Conservation (phyloP, 1,140 invertebrate species). For the Elymnias hypermnestra region DNA sequence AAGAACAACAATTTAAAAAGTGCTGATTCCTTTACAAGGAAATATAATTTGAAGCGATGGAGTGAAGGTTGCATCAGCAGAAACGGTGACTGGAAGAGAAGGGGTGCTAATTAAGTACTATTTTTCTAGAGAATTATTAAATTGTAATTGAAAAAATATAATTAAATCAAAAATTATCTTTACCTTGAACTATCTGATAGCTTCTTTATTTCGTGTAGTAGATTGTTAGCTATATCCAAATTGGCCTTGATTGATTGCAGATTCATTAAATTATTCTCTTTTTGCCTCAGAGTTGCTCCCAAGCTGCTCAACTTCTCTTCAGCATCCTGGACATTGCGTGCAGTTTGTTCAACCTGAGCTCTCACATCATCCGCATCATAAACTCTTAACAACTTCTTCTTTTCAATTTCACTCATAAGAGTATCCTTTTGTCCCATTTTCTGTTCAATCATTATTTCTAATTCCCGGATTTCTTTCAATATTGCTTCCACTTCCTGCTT, state of each 20-base stretch:
- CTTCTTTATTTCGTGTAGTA: slow-evolving; percentile 51
- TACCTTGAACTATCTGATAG: slow-evolving; percentile 48
- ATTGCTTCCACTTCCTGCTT: slow-evolving; percentile 40
- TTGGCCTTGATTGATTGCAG: slow-evolving; percentile 53
- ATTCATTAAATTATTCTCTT: slow-evolving; percentile 53
- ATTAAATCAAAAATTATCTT: too few species aligned
- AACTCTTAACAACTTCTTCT: slow-evolving; percentile 46
- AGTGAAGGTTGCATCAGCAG: too few species aligned
- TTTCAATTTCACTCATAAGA: slow-evolving; percentile 44
- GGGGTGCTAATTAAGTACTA: too few species aligned
- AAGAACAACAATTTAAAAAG: too few species aligned
- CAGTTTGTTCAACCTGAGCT: slow-evolving; percentile 40
- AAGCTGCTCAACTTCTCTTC: slow-evolving; percentile 44
- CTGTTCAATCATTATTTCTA: slow-evolving; percentile 45
- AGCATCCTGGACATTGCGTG: slow-evolving; percentile 44
- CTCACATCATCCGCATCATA: slow-evolving; percentile 59
- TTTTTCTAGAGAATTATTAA: too few species aligned
- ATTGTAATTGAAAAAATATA: too few species aligned
- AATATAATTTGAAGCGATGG: too few species aligned
- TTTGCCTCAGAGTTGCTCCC: slow-evolving; percentile 39
- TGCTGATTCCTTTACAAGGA: too few species aligned
- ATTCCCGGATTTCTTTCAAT: slow-evolving; percentile 38
- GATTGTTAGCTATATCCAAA: slow-evolving; percentile 44
- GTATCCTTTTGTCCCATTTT: slow-evolving; percentile 45
- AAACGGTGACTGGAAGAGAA: too few species aligned